phyloP scores from a whole-genome alignment of 2,113 vertebrate species.

The Origma solitaria region DNA sequence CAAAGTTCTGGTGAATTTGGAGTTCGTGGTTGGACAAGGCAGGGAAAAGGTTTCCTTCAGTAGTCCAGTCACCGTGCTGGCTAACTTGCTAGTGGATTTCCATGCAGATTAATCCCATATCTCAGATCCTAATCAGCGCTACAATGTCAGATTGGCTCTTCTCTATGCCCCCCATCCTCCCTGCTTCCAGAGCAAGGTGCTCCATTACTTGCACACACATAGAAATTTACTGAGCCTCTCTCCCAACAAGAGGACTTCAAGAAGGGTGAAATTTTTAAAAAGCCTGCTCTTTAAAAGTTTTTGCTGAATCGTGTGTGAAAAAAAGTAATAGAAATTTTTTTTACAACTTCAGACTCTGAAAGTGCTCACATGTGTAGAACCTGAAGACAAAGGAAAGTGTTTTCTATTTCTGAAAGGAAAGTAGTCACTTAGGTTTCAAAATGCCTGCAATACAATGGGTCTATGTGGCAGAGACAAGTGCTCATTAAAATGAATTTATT shows the following conservation, averaged over 20 bases:
- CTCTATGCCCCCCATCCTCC: neutral
- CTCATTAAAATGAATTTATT: neutral
- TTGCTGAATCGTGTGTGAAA: neutral
- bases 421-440: neutral
- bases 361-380: neutral
- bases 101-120: neutral
- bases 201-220: neutral
- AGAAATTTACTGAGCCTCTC: neutral
- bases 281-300: neutral
- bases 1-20: neutral
- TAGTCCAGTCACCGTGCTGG: rapidly evolving
- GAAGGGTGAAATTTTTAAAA: neutral
- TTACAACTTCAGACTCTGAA: neutral
- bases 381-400: neutral
- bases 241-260: neutral
- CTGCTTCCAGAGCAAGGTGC: neutral
- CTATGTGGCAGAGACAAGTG: neutral
- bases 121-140: neutral
- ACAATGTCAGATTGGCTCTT: neutral
- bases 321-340: neutral
- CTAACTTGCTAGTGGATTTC: neutral
- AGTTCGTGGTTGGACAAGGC: neutral
- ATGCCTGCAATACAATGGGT: neutral
- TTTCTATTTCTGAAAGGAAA: neutral
- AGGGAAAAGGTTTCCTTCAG: neutral